Percentiles rank a stretch among this genome's conserved stretches.
Conservation (phyloP, 2,113 vertebrate genomes). For the Thalassarche chlororhynchos region DNA sequence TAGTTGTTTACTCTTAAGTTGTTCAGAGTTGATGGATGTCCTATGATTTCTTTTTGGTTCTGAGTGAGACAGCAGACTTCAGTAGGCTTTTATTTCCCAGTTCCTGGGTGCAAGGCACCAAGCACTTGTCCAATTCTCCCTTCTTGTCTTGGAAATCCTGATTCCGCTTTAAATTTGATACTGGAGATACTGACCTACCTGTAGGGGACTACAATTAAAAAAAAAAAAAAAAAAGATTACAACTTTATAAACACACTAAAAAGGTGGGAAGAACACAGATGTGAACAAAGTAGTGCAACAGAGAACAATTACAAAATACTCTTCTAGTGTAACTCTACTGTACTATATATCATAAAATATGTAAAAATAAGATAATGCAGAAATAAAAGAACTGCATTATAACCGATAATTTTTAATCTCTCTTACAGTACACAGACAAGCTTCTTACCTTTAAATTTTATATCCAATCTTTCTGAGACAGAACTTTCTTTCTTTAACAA, state of each 20-base stretch:
- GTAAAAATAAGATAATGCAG: background rate
- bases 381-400: background rate
- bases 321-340: background rate
- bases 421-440: background rate
- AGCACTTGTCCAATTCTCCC: slow-evolving; percentile 36
- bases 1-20: background rate
- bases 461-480: background rate
- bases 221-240: slow-evolving; percentile 41
- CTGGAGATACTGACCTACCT: slow-evolving; percentile 49
- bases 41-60: slow-evolving; percentile 59
- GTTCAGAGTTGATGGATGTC: background rate
- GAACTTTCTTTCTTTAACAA: background rate
- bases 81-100: slow-evolving; percentile 10
- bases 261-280: background rate
- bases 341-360: background rate
- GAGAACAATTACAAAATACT: background rate
- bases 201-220: slow-evolving; percentile 51
- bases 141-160: slow-evolving; percentile 54
- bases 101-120: background rate
- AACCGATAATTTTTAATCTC: background rate
- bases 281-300: background rate
- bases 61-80: background rate
- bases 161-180: slow-evolving; percentile 47
- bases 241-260: background rate
- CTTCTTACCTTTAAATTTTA: background rate